Conservation (phyloP, 2,888 invertebrate species). For the Meteorus cinctellus region DNA sequence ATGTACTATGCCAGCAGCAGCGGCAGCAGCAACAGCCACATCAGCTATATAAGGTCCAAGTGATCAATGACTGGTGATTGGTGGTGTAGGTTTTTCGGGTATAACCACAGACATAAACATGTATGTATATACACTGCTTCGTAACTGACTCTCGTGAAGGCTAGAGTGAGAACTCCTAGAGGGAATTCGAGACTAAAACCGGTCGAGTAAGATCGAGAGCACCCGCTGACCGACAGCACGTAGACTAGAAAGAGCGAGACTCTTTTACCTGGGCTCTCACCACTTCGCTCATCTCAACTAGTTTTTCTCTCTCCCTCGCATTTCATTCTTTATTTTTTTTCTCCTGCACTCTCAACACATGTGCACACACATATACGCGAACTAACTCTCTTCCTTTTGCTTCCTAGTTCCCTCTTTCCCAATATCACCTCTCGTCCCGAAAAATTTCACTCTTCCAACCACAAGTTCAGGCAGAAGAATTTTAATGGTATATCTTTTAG, state of each 20-base stretch:
- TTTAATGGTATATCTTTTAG: conserved; percentile 33
- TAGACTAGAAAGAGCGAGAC: conserved; percentile 34
- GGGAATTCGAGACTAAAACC: conserved; percentile 69
- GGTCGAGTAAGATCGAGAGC: conserved; percentile 70
- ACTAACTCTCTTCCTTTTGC: background rate
- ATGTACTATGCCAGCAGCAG: background rate
- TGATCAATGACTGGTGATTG: conserved; percentile 13
- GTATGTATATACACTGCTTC: background rate
- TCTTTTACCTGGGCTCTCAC: conserved; percentile 41
- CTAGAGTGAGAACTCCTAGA: conserved; percentile 68
- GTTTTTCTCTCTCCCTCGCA: conserved; percentile 44
- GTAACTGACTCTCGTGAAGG: conserved; percentile 55
- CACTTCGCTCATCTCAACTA: conserved; percentile 35
- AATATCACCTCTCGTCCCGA: conserved; percentile 32
- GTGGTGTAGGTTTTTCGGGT: conserved; percentile 12
- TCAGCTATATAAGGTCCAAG: background rate
- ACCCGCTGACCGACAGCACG: conserved; percentile 50
- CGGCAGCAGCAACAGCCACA: background rate
- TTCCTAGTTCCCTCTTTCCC: conserved; percentile 31
- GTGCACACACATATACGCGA: too few relatives aligned
- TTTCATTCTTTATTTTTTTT: conserved; percentile 34
- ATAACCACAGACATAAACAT: background rate
- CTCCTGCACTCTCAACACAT: conserved; percentile 29
- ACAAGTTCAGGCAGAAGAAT: conserved; percentile 29
- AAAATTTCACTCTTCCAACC: conserved; percentile 36